Evolutionary conservation across 2,888 invertebrate species (phyloP).

Genomic region (Mamestra brassicae): DNA sequence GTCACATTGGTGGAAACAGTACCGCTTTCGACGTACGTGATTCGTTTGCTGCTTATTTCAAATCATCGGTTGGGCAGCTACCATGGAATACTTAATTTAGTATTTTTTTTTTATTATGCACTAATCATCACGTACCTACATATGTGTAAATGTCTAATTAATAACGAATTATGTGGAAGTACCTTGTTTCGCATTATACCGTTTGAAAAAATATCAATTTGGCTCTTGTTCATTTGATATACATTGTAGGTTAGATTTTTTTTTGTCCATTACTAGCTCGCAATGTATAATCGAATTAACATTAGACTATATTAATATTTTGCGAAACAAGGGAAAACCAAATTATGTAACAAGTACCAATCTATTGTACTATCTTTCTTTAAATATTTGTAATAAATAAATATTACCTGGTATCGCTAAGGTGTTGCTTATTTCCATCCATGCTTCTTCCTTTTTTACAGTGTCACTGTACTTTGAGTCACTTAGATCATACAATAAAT

Average conservation of each 20-base stretch:
- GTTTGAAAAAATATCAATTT: slow-evolving; percentile 5
- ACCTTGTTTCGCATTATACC: slow-evolving; percentile 5
- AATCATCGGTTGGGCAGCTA: not conserved
- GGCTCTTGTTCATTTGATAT: slow-evolving; percentile 5
- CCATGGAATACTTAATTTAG: too few species aligned
- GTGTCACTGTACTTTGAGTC: not conserved
- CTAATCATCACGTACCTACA: slow-evolving; percentile 5
- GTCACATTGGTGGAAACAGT: slow-evolving; percentile 3
- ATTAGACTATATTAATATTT: slow-evolving; percentile 3
- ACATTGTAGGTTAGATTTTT: slow-evolving; percentile 12
- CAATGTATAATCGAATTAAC: not conserved
- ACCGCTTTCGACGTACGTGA: not conserved
- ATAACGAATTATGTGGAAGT: not conserved
- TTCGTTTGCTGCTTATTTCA: slow-evolving; percentile 1
- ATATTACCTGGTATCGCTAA: slow-evolving; percentile 17
- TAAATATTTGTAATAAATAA: not conserved
- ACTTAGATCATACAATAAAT: not conserved
- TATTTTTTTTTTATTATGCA: not conserved
- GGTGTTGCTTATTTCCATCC: slow-evolving; percentile 20
- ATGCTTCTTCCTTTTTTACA: slow-evolving; percentile 4
- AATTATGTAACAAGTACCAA: slow-evolving; percentile 1
- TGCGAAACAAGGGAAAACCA: slow-evolving; percentile 1
- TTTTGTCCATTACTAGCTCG: slow-evolving; percentile 8
- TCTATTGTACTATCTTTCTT: not conserved
- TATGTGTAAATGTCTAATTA: not conserved